A percentile compares a stretch with the other conserved stretches of the same genome.
Conservation (phyloP, 2,113 vertebrate species). For the Ginglymostoma cirratum region DNA sequence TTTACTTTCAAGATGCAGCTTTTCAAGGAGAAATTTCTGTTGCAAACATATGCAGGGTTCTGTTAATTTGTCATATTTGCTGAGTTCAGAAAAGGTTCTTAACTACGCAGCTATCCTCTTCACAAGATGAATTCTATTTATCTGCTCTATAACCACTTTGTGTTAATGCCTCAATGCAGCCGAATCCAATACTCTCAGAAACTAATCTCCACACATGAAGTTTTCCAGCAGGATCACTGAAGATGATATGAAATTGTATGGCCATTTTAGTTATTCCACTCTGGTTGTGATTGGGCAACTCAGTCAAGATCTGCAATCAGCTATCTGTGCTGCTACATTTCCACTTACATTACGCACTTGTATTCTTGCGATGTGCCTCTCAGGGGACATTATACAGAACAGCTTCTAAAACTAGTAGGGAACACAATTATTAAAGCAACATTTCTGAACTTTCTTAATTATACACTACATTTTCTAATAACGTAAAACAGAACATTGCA, state of each 20-base stretch:
- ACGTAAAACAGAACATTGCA: neutral
- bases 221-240: neutral
- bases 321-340: neutral
- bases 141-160: neutral
- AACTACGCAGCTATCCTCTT: neutral
- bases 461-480: neutral
- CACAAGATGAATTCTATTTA: neutral
- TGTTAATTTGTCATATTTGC: neutral
- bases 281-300: neutral
- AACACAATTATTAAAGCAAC: neutral
- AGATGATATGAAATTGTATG: neutral
- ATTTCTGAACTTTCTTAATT: too few species aligned
- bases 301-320: neutral
- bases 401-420: neutral
- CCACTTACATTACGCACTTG: neutral
- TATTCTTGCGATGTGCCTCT: neutral
- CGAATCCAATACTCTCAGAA: neutral
- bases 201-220: neutral
- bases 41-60: neutral
- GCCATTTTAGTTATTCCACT: neutral
- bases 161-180: neutral
- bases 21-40: neutral
- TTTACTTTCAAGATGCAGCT: neutral
- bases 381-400: neutral
- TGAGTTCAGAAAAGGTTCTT: neutral